A percentile compares a stretch with the other conserved stretches of the same genome.
Conservation (phyloP, 2,888 invertebrate species). For the Salticus scenicus region DNA sequence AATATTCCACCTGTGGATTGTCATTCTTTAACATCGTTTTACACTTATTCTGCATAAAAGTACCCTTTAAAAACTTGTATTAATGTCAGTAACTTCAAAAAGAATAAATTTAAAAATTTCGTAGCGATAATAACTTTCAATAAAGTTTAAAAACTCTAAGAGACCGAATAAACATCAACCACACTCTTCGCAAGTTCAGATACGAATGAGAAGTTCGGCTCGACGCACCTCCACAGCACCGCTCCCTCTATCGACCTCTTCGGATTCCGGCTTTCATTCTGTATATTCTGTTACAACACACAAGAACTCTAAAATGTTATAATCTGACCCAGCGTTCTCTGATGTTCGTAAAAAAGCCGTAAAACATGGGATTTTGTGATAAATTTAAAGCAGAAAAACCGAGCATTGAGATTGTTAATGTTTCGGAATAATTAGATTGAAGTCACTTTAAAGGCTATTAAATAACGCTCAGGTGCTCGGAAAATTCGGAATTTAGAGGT, state of each 20-base stretch:
- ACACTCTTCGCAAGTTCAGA: not conserved
- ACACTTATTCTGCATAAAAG: not conserved
- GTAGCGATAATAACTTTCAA: no score
- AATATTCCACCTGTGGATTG: not conserved
- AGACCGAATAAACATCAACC: not conserved
- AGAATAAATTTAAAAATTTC: not conserved
- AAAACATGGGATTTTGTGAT: not conserved
- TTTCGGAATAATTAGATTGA: no score
- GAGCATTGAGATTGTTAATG: no score
- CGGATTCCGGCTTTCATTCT: not conserved
- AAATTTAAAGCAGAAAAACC: not conserved
- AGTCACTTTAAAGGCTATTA: no score
- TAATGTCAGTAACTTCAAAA: no score
- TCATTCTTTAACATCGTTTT: not conserved
- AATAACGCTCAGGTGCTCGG: no score
- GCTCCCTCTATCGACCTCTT: not conserved
- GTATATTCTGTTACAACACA: not conserved
- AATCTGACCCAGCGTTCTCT: not conserved
- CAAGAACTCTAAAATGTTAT: not conserved
- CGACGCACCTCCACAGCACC: not conserved
- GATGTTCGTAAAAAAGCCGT: not conserved
- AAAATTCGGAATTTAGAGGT: no score
- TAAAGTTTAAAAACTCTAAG: not conserved
- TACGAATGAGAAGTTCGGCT: not conserved
- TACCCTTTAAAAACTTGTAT: no score